Evolutionary conservation across 2,888 invertebrate species (phyloP), one percentile per base, ranked within the genome.

Genomic region (Cerceris ruficornis): DNA sequence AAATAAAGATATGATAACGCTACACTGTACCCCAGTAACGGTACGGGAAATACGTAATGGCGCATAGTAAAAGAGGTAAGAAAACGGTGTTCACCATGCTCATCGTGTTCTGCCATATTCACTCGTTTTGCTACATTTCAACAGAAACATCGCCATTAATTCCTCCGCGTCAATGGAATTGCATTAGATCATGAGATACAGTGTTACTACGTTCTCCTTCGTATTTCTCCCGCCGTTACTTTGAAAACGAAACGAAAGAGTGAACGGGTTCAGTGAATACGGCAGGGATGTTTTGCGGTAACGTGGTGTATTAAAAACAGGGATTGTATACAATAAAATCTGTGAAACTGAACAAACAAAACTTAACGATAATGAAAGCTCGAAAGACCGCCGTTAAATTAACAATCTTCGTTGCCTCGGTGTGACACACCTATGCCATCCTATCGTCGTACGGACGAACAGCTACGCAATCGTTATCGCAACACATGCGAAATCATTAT

Each of bases 211-310:
- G 62, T 9, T n/a, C 8, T 59, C 52, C 39, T 54, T 60, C 69
- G 69, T 68, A 15, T 43, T 80, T 77, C 77, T 82, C 69, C 75
- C 13, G 83, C 80, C 80, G 80, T 83, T 81, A 77, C 83, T 17
- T 55, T 15, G 17, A 42, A 66, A 58, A 58, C 55, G 17, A 59
- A 42, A 11, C 72, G 77, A 77, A 67, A 82, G 84, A 83, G 84
- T 85, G 85, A 86, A 68, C 80, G 86, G 91, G 88, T 87, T 86
- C 88, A 91, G 90, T 91, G 90, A 91, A 90, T 90, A 91, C 91
- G 91, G 91, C 89, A 88, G 86, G 75, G 80, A 76, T 87, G 82
- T 84, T 82, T 91, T 88, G 85, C 83, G 88, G 87, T 83, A 90
- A 84, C 84, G 85, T 88, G 81, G 82, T 90, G 83, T 91, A 90